Base-by-base conservation (phyloP, 2,888 invertebrate genomes). In the Diplazon laetatorius region DNA sequence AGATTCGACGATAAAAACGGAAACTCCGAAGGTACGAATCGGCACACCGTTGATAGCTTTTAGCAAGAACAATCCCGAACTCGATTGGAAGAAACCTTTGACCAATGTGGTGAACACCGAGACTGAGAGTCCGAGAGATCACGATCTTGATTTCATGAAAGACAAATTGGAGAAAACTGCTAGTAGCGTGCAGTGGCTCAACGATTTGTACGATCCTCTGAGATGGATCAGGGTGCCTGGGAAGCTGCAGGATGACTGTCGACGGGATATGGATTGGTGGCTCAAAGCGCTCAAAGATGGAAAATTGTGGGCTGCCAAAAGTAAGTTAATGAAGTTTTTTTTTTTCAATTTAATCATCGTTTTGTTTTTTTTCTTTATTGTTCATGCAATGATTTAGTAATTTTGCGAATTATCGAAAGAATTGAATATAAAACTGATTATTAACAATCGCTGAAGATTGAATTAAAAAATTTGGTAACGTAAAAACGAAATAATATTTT, bases 221-320 rank as follows among this genome's bases (percentile, higher is more conserved):
- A 93, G 93, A 85, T 95, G 94, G 94, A 82, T 85, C 0, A 90
- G 91, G 60, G 91, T 93, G 55, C 92, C 92, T 75, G 91, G 91
- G 39, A 93, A 93, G 72, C 92, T 93, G n/a, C 92, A 92, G 2
- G 91, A 92, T n/a, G 91, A 91, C 46, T 95, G 95, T 84, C 92
- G 92, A 6, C 89, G 90, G 12, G 93, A 94, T 80, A 92, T 94
- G 91, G 91, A 92, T 80, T 88, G 89, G 37, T 95, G 94, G 88
- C 85, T 95, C 22, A 92, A 89, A 86, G 94, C 93, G 69, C 92
- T 93, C 72, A 92, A 86, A 88, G 94, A 92, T 82, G 95, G 92
- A 85, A 92, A 92, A 86, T 91, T 91, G 50, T 96, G 96, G 96
- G 96, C 96, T 9, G 94, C 95, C 39, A 95, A 94, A 92, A 95